Percentiles rank a stretch among this genome's conserved stretches.
These are phyloP conservation scores for Cotesia vestalis DNA, from an alignment of 1,140 invertebrate genomes.

Conservation along the genomic window DNA sequence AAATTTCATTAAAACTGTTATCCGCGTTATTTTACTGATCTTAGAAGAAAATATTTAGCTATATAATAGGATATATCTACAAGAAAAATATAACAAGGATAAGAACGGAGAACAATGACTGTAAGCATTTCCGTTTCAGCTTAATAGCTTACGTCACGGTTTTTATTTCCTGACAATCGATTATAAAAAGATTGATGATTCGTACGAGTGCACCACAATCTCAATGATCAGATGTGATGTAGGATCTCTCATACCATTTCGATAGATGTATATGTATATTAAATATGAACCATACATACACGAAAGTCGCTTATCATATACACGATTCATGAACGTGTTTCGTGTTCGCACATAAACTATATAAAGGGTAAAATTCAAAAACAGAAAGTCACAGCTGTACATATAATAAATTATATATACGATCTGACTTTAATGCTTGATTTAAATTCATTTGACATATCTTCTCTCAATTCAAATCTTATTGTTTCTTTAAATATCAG, in stretches of 20 bases:
- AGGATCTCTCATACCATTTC: not conserved
- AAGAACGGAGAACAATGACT: not conserved
- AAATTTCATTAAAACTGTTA: no score
- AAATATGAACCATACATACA: not conserved
- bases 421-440: no score
- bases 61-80: not conserved
- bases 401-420: not conserved
- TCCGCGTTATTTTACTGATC: no score
- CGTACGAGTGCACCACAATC: slow-evolving; percentile 21
- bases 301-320: slow-evolving; percentile 16
- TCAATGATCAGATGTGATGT: slow-evolving; percentile 12
- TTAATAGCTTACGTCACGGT: slow-evolving; percentile 12
- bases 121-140: slow-evolving; percentile 7
- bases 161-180: slow-evolving; percentile 26
- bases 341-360: slow-evolving; percentile 23
- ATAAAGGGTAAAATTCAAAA: not conserved
- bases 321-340: slow-evolving; percentile 33
- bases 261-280: not conserved
- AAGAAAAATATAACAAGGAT: not conserved
- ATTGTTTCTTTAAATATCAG: not conserved
- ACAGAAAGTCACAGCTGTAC: slow-evolving; percentile 1
- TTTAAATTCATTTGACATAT: no score
- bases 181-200: slow-evolving; percentile 31
- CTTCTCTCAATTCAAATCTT: no score
- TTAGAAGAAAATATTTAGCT: not conserved